Evolutionary conservation across 2,797 vertebrate genomes (phyloP), one percentile per base, ranked within the genome.

Genomic region (Caiman crocodilus): DNA sequence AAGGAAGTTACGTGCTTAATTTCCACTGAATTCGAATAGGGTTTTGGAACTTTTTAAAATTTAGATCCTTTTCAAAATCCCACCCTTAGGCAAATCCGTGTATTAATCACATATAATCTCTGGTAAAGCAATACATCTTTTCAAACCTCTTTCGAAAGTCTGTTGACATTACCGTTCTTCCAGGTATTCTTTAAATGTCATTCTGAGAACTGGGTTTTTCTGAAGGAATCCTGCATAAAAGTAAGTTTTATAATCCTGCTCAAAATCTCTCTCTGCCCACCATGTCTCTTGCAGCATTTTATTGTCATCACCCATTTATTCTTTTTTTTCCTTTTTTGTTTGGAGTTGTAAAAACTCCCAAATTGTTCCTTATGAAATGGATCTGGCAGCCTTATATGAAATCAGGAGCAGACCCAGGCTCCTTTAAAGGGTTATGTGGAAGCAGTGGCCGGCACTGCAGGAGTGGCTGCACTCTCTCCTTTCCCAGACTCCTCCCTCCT

Each of bases 271-370:
- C 75, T 21, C 75, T 87, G 69, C 84, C 89, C 90, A 88, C 89
- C 82, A 57, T 83, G 84, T 84, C 92, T 91, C 86, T 77, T 61
- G 4, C 23, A 61, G 75, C 90, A 75, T 94, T 95, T 94, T 79
- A 67, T 85, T 65, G 55, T n/a, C 82, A 85, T 96, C 79, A 88
- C 77, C 94, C 35, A 35, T 35, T 35, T 35, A 93, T 65, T 73
- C 91, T 8, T 91, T 93, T 93, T 89, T 96, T 93, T 63, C 73
- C 91, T 8, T 90, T 93, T 93, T 89, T 96, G 76, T 91, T 94
- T 88, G 89, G 67, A 85, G 90, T 63, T 81, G 82, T 92, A 88
- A 97, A 90, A 90, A 93, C 71, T 96, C 96, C 95, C 94, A 92
- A 84, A 86, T 77, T 93, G 90, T 82, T 95, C 94, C 73, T 96